Evolutionary conservation across 1,140 invertebrate genomes (phyloP).

Genomic region (Aphaenogaster ashmeadi): DNA sequence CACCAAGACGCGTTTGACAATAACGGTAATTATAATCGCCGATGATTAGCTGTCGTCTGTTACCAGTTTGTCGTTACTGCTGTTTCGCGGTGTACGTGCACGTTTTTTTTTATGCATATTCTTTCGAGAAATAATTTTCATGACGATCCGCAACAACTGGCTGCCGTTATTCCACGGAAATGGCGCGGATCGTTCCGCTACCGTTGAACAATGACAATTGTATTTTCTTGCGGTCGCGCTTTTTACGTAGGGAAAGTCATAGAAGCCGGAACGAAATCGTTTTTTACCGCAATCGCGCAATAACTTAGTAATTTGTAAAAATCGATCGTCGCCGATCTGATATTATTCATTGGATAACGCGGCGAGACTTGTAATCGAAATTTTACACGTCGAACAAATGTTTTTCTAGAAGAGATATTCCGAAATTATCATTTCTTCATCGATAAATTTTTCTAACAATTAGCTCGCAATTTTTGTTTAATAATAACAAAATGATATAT

Average conservation of each 20-base stretch:
- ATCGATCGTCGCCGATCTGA: constrained; percentile 14
- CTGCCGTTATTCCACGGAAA: constrained; percentile 27
- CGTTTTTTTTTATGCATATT: neutral
- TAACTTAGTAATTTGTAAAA: constrained; percentile 10
- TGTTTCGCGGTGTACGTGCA: neutral
- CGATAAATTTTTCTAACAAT: neutral
- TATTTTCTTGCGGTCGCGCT: constrained; percentile 36
- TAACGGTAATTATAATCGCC: constrained; percentile 36
- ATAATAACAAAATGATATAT: neutral
- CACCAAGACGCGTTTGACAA: constrained; percentile 59
- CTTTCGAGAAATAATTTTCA: neutral
- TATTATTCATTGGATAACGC: constrained; percentile 40
- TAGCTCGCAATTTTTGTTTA: neutral
- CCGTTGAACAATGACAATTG: constrained; percentile 49
- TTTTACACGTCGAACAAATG: neutral
- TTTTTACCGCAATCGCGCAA: constrained; percentile 39
- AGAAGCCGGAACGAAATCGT: constrained; percentile 7
- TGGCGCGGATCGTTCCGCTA: constrained; percentile 37
- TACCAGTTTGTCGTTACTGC: neutral
- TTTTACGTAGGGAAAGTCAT: constrained; percentile 62
- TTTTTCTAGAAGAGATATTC: neutral
- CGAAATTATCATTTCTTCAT: neutral
- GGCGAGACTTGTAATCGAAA: neutral
- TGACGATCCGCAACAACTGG: neutral
- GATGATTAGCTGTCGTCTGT: constrained; percentile 20